A percentile compares a stretch with the other conserved stretches of the same genome.
These are phyloP conservation scores for Orthosia gracilis DNA, from an alignment of 2,888 invertebrate genomes.

Conservation along the genomic window DNA sequence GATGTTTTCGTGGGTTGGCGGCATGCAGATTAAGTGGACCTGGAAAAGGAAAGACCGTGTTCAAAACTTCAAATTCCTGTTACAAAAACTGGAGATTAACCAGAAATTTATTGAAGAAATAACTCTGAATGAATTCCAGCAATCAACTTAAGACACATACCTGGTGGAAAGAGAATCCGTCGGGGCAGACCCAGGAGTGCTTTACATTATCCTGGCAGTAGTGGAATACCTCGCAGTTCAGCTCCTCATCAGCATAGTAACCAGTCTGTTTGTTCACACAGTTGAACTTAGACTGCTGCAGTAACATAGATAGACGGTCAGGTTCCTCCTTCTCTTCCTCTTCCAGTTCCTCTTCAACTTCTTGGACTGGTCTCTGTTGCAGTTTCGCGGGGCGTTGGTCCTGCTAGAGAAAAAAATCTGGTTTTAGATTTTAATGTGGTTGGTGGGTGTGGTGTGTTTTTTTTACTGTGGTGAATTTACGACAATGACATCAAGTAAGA, in stretches of 20 bases:
- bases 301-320: slow-evolving; percentile 94
- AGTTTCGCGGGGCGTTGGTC: slow-evolving; percentile 79
- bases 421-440: not conserved
- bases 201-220: slow-evolving; percentile 97
- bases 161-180: slow-evolving; percentile 97
- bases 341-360: slow-evolving; percentile 90
- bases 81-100: not conserved
- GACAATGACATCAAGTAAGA: no score
- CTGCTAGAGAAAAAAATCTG: slow-evolving; percentile 67
- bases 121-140: not conserved
- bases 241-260: slow-evolving; percentile 97
- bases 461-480: not conserved
- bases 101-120: not conserved
- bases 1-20: slow-evolving; percentile 96
- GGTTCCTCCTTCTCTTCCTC: slow-evolving; percentile 96
- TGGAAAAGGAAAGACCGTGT: slow-evolving; percentile 77
- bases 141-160: slow-evolving; percentile 77
- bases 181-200: slow-evolving; percentile 98
- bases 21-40: slow-evolving; percentile 98
- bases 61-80: not conserved
- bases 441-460: no score
- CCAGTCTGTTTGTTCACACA: slow-evolving; percentile 96
- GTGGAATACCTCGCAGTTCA: slow-evolving; percentile 98
- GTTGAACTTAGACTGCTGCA: slow-evolving; percentile 96
- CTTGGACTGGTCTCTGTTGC: slow-evolving; percentile 78